phyloP scores from a whole-genome alignment of 2,797 vertebrate species.

The Pangasius krempfi region DNA sequence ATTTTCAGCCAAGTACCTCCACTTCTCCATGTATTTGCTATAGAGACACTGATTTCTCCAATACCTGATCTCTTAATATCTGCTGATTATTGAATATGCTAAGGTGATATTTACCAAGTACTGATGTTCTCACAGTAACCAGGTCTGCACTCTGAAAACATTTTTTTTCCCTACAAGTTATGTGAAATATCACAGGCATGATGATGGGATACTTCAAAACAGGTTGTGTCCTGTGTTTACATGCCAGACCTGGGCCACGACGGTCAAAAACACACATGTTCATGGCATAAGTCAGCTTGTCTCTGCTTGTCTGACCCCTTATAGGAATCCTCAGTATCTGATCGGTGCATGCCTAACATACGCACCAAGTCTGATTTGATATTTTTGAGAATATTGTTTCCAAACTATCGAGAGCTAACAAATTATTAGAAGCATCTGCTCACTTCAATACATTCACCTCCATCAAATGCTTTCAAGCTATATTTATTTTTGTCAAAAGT shows the following conservation, averaged over 20 bases:
- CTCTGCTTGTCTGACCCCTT: background rate
- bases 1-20: too few relatives aligned
- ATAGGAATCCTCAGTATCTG: background rate
- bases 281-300: background rate
- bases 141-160: background rate
- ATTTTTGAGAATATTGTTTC: background rate
- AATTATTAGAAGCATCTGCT: background rate
- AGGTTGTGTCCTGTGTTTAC: background rate
- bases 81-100: background rate
- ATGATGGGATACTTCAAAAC: background rate
- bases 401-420: background rate
- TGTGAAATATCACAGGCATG: background rate
- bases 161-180: background rate
- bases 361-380: too few relatives aligned
- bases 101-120: background rate
- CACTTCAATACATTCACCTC: background rate
- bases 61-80: background rate
- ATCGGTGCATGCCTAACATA: background rate
- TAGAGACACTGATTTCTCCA: background rate
- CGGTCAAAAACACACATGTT: background rate
- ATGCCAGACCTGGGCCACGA: background rate
- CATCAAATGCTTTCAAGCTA: background rate
- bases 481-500: background rate
- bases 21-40: background rate
- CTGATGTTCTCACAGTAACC: background rate